These are phyloP conservation scores for Tenualosa thibaudeaui DNA, from an alignment of 2,797 vertebrate genomes.

Conservation along the genomic window DNA sequence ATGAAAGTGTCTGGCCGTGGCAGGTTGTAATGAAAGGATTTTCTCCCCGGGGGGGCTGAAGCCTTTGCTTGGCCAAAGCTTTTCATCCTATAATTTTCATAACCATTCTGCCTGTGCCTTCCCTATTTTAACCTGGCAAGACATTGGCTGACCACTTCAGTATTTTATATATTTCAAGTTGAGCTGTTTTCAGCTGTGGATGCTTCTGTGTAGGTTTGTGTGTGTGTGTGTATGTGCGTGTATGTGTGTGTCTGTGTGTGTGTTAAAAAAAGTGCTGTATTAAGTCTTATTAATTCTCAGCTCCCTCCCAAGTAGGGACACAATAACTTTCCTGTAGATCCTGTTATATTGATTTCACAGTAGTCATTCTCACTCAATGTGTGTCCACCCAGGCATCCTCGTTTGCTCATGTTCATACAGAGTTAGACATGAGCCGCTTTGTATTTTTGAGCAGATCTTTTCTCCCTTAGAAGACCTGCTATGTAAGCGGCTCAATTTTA, in stretches of 20 bases:
- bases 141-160: background rate
- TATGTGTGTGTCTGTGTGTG: background rate
- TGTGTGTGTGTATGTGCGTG: constrained; percentile 18
- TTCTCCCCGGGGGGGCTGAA: constrained; percentile 11
- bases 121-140: background rate
- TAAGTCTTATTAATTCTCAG: constrained; percentile 2
- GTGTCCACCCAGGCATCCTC: background rate
- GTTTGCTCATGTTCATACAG: background rate
- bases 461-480: constrained; percentile 29
- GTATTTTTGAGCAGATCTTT: constrained; percentile 6
- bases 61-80: background rate
- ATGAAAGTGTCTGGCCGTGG: constrained; percentile 17
- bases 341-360: constrained; percentile 9
- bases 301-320: background rate
- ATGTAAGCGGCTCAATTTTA: constrained; percentile 49
- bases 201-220: constrained; percentile 23
- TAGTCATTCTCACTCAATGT: background rate
- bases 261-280: background rate
- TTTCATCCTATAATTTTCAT: constrained; percentile 20
- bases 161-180: constrained; percentile 30
- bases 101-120: background rate
- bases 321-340: background rate
- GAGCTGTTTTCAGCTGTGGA: background rate
- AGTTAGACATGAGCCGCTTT: background rate
- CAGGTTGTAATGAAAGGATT: constrained; percentile 25